Conservation (phyloP, 2,888 invertebrate genomes). For the Cephus sareptanus region DNA sequence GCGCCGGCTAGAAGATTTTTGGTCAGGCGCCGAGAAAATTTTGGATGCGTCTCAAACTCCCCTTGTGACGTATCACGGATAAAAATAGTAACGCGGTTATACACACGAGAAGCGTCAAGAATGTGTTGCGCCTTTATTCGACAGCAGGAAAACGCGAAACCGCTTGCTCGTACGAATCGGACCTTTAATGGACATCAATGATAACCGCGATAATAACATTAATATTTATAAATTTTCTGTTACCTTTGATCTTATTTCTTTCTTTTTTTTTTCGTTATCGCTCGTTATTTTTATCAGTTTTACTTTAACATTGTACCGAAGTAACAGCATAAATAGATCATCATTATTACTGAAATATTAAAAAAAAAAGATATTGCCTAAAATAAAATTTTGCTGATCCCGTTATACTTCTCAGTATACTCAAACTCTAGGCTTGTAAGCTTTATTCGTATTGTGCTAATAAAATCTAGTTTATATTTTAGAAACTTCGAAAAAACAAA, state of each 20-base stretch:
- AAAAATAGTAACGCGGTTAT: not conserved
- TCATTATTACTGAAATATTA: not conserved
- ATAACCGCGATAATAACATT: no score
- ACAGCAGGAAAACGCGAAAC: not conserved
- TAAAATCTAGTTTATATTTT: no score
- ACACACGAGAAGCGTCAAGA: not conserved
- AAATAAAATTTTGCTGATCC: no score
- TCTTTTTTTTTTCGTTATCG: no score
- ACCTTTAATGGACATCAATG: not conserved
- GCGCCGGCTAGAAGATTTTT: constrained; percentile 13
- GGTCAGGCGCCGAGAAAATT: constrained; percentile 1
- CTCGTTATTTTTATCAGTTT: not conserved
- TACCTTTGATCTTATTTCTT: not conserved
- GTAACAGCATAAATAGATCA: not conserved
- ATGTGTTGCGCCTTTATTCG: not conserved
- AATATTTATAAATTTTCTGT: no score
- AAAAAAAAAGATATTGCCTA: no score
- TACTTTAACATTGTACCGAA: not conserved
- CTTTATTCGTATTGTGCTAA: no score
- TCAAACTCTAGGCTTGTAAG: no score
- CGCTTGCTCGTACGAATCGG: not conserved
- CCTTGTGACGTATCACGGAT: not conserved
- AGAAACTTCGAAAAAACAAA: no score
- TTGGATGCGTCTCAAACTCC: constrained; percentile 5
- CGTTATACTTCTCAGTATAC: no score